Evolutionary conservation across 1,140 invertebrate genomes (phyloP).

Genomic region (Zaprionus africanus): DNA sequence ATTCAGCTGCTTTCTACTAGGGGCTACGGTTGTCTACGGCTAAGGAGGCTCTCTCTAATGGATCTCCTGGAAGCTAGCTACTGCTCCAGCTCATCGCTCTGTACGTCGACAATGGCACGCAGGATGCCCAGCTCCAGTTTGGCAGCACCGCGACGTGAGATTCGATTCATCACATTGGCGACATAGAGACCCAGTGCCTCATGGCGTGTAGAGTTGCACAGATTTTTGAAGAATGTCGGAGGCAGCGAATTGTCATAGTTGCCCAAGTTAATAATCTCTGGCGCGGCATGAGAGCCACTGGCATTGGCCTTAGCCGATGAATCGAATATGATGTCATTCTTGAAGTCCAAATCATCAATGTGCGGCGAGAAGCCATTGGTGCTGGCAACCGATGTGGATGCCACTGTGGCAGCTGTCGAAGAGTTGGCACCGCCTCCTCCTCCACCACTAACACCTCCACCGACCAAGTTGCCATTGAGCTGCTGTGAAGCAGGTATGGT

Average conservation of each 20-base stretch:
- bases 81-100: conserved; percentile 76
- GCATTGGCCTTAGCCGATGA: conserved; percentile 58
- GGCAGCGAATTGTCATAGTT: conserved; percentile 79
- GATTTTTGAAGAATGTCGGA: conserved; percentile 82
- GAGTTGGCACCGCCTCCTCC: conserved; percentile 52
- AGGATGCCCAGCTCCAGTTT: conserved; percentile 79
- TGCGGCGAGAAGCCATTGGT: conserved; percentile 80
- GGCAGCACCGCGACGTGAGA: conserved; percentile 64
- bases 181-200: conserved; percentile 79
- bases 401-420: conserved; percentile 70
- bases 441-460: conserved; percentile 23
- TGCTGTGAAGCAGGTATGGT: conserved; percentile 77
- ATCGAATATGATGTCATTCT: conserved; percentile 81
- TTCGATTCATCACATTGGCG: conserved; percentile 80
- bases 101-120: conserved; percentile 76
- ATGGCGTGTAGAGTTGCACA: conserved; percentile 79
- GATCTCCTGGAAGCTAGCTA: conserved; percentile 19
- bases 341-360: conserved; percentile 76
- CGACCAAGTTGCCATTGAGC: conserved; percentile 54
- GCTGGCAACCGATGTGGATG: conserved; percentile 73
- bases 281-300: conserved; percentile 39
- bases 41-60: conserved; percentile 2
- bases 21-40: conserved; percentile 22
- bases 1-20: conserved; percentile 1
- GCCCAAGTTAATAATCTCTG: conserved; percentile 78